Conservation (phyloP, 2,888 invertebrate genomes). For the Unio delphinus region DNA sequence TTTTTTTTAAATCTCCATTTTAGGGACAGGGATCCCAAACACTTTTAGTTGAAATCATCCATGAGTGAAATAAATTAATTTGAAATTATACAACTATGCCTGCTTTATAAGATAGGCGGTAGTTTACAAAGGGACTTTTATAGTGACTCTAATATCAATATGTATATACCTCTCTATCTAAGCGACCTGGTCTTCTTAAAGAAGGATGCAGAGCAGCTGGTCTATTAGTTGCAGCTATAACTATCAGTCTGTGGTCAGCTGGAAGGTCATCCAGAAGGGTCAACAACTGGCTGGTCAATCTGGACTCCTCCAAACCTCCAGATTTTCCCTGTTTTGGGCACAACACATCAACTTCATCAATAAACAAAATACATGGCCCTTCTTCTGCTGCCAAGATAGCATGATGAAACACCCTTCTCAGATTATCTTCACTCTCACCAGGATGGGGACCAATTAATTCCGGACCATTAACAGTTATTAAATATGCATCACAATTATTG, state of each 20-base stretch:
- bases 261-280: slow-evolving; percentile 73
- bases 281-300: slow-evolving; percentile 73
- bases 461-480: slow-evolving; percentile 72
- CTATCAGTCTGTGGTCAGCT: slow-evolving; percentile 69
- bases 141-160: no score
- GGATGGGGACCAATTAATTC: slow-evolving; percentile 73
- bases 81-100: no score
- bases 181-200: slow-evolving; percentile 75
- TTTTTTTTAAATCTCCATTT: no score
- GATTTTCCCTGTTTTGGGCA: slow-evolving; percentile 48
- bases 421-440: slow-evolving; percentile 74
- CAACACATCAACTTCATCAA: slow-evolving; percentile 71
- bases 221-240: slow-evolving; percentile 76
- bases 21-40: no score
- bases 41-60: no score
- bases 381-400: slow-evolving; percentile 70
- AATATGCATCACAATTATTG: slow-evolving; percentile 72
- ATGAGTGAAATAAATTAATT: no score
- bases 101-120: no score
- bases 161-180: slow-evolving; percentile 74
- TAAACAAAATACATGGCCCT: slow-evolving; percentile 70
- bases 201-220: slow-evolving; percentile 73
- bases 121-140: background rate
- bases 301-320: slow-evolving; percentile 62
- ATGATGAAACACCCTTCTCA: slow-evolving; percentile 73